Evolutionary conservation across 2,888 invertebrate genomes (phyloP), one percentile per base, ranked within the genome.

Genomic region (Spatulosminthurus flaviceps): DNA sequence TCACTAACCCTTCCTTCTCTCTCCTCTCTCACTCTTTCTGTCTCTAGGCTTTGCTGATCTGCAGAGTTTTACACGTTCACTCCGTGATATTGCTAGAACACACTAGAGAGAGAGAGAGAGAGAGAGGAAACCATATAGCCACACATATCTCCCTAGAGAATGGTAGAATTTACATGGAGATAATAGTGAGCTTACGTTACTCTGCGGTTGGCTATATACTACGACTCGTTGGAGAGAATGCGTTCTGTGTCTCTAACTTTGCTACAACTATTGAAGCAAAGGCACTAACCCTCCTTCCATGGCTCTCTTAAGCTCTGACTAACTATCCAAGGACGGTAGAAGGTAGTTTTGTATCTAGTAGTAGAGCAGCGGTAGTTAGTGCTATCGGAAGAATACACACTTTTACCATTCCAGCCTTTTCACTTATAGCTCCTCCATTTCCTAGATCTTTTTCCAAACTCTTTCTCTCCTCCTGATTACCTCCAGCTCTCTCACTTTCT

Each of bases 41-140:
- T n/a, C 60, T 51, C 43, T 72, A 22, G 42, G 41, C 26, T 34
- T 22, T 26, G 43, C 72, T 43, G n/a, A 70, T 70, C 41, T 41
- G 28, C 67, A 67, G 28, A 67, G 67, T 67, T 70, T 41, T 72
- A 24, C 51, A 72, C 72, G 22, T 72, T 26, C 22, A 0, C 43
- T 69, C 69, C 29, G 2, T 29, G 69, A 69, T 29, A 69, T 69
- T n/a, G n/a, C n/a, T 29, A 34, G 34, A 29, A 34, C 19, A 34
- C 1, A 69, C 51, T n/a, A 21, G 21, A 67, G n/a, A n/a, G n/a
- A n/a, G 28, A 67, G n/a, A 11, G 2, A 24, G 67, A 26, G 28
- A 24, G 9, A 26, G 34, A 29, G 9, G 29, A 69, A 69, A 13
- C 16, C 51, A 16, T 51, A 51, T 51, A 51, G n/a, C 51, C n/a